phyloP scores from a whole-genome alignment of 2,797 vertebrate genomes.

The Anas flavirostris region DNA sequence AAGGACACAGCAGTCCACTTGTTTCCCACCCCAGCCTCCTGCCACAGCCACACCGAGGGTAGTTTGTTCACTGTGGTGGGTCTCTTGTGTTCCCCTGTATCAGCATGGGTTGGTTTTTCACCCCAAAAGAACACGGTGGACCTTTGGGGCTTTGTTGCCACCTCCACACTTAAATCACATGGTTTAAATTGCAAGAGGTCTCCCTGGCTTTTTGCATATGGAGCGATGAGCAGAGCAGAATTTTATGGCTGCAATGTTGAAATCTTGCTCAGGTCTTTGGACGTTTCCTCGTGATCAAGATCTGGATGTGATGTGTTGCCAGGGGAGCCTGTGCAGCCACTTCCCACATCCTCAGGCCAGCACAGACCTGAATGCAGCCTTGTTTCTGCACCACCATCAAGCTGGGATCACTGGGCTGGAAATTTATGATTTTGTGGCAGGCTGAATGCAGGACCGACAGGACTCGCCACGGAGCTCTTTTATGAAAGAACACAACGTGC shows the following conservation, averaged over 20 bases:
- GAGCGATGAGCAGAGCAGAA: neutral
- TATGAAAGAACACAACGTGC: neutral
- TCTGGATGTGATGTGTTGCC: neutral
- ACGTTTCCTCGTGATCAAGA: neutral
- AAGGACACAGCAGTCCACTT: neutral
- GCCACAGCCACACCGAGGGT: neutral
- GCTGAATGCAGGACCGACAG: neutral
- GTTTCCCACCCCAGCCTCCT: neutral
- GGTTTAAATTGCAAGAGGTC: neutral
- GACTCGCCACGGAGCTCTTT: neutral
- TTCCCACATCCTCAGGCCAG: neutral
- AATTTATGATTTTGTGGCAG: neutral
- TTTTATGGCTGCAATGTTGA: neutral
- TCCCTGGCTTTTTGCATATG: neutral
- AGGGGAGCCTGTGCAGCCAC: neutral
- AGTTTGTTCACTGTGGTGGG: fast-evolving
- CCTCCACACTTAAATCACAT: neutral
- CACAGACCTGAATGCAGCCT: neutral
- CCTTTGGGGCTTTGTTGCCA: neutral
- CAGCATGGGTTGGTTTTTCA: neutral
- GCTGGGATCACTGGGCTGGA: neutral
- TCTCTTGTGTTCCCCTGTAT: fast-evolving
- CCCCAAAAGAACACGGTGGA: neutral
- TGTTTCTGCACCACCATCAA: fast-evolving
- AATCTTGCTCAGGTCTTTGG: neutral